Evolutionary conservation across 1,140 invertebrate species (phyloP), one percentile per base, ranked within the genome.

Genomic region (Theocolax elegans): DNA sequence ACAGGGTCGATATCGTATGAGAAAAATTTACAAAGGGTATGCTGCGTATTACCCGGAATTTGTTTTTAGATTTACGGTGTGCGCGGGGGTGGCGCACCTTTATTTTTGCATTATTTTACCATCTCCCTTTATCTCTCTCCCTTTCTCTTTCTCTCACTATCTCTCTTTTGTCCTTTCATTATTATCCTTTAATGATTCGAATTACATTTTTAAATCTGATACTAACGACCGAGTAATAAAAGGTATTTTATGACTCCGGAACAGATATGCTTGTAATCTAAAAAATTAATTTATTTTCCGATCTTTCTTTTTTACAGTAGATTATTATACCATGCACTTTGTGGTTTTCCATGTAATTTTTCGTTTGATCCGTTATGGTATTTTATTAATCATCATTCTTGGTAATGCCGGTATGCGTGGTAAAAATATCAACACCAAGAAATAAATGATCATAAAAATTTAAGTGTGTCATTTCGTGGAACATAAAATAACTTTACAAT

Each of bases 21-120:
- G 31, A 42, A 53, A 54, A 65, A 65, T 65, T 65, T 65, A 65
- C 49, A 65, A 35, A 65, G 21, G 1, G 15, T 2, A 38, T 15
- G 2, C 19, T n/a, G 44, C n/a, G 21, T 42, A 65, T 65, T 46
- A 42, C 35, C 1, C 7, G 35, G 29, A 42, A 7, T 58, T 58
- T 25, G 7, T 8, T 12, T 40, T 56, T 15, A 17, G 23, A 42
- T 38, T 42, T 58, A 42, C 7, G 35, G 13, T 4, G 29, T 15
- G 3, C n/a, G 29, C 23, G 23, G 15, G 23, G 48, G 13, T 17
- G 25, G 1, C 13, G 15, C 23, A 3, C 3, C n/a, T 51, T 19
- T 3, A 7, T 10, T 8, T 8, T 48, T 21, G 17, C 13, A 2
- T 4, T 21, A 21, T 46, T 46, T 46, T 3, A 15, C 3, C 17